Conservation (phyloP, 1,140 invertebrate species). For the Bombus terrestris region DNA sequence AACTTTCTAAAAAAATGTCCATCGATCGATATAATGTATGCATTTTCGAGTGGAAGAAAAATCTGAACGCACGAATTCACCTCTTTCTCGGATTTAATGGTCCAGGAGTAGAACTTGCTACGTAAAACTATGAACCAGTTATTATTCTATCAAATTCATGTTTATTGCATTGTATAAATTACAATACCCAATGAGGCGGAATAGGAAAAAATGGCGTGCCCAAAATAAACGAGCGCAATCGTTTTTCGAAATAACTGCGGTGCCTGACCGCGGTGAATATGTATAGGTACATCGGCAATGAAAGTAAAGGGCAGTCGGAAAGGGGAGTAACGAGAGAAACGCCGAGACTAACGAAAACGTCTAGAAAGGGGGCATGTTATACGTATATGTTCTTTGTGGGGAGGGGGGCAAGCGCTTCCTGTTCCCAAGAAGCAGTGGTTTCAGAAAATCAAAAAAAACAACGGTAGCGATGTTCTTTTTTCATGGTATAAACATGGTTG, state of each 20-base stretch:
- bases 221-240: neutral
- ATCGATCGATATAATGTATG: too few species aligned
- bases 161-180: neutral
- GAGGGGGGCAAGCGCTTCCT: neutral
- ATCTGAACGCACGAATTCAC: neutral
- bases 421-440: neutral
- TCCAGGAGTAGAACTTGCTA: neutral
- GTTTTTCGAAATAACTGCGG: neutral
- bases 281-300: neutral
- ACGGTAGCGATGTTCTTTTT: neutral
- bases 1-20: neutral
- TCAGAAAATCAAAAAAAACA: neutral
- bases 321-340: neutral
- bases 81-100: neutral
- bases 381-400: too few species aligned
- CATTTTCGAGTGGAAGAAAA: neutral
- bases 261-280: too few species aligned
- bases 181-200: neutral
- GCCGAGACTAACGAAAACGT: neutral
- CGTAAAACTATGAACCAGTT: neutral
- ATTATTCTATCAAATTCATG: neutral
- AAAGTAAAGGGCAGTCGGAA: constrained; percentile 1
- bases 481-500: neutral
- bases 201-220: neutral
- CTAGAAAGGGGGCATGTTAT: neutral